These are phyloP conservation scores for Dichetophora obliterata DNA, from an alignment of 2,888 invertebrate species.

Conservation along the genomic window DNA sequence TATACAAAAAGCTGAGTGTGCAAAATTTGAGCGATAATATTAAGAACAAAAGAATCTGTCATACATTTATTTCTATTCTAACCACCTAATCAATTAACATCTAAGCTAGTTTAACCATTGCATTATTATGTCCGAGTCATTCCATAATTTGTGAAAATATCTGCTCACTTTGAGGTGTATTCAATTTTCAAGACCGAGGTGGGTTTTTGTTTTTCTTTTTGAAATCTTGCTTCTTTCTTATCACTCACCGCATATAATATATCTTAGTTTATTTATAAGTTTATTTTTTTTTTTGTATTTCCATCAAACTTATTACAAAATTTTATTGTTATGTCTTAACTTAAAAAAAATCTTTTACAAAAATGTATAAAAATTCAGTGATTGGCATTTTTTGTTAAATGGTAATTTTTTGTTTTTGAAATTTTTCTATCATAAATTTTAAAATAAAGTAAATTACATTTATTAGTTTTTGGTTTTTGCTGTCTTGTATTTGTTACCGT, in stretches of 20 bases:
- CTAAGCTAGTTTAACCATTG: no score
- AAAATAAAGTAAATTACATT: slow-evolving; percentile 60
- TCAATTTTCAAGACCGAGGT: background rate
- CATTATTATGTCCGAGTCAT: no score
- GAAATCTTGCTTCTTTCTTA: background rate
- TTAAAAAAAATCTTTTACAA: slow-evolving; percentile 53
- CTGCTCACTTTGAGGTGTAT: no score
- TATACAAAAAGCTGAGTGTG: no score
- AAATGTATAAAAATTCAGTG: slow-evolving; percentile 58
- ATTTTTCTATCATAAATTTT: slow-evolving; percentile 23
- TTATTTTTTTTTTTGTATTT: background rate
- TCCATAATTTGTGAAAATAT: no score
- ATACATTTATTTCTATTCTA: no score
- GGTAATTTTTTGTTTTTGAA: slow-evolving; percentile 16
- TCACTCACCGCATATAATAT: no score
- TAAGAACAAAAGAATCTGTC: no score
- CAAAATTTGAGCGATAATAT: no score
- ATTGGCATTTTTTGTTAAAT: slow-evolving; percentile 23
- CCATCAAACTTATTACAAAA: slow-evolving; percentile 34
- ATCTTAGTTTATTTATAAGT: no score
- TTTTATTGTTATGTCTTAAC: slow-evolving; percentile 39
- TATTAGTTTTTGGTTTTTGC: slow-evolving; percentile 51
- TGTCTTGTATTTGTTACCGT: slow-evolving; percentile 43
- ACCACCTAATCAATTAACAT: no score
- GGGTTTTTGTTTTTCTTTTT: slow-evolving; percentile 7